phyloP scores from a whole-genome alignment of 2,797 vertebrate species.

The Ctenochaetus hawaiiensis region DNA sequence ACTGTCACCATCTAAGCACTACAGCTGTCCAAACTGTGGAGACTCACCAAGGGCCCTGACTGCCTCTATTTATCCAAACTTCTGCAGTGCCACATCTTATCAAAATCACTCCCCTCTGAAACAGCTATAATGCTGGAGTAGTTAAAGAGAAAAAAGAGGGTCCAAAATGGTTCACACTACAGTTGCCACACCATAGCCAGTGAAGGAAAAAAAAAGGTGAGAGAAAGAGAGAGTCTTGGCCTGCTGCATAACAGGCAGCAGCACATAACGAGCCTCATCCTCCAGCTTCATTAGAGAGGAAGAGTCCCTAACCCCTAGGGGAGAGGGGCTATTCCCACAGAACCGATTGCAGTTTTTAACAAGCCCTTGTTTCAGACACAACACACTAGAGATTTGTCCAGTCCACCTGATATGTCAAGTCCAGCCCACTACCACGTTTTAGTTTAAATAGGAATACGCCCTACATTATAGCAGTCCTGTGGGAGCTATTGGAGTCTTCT shows the following conservation, averaged over 20 bases:
- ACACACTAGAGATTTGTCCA: conserved; percentile 69
- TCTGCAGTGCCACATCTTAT: conserved; percentile 50
- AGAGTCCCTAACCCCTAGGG: conserved; percentile 77
- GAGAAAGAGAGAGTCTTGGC: conserved; percentile 55
- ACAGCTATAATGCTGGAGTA: conserved; percentile 45
- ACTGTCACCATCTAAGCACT: conserved; percentile 56
- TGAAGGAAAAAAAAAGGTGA: conserved; percentile 42
- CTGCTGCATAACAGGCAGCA: conserved; percentile 75
- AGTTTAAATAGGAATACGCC: conserved; percentile 76
- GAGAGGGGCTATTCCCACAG: conserved; percentile 78
- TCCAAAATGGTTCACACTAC: conserved; percentile 28
- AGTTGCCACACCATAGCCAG: conserved; percentile 27
- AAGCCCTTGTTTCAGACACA: conserved; percentile 79
- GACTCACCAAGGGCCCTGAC: conserved; percentile 53
- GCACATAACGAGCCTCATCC: conserved; percentile 83
- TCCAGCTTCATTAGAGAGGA: conserved; percentile 83
- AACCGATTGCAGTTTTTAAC: conserved; percentile 85
- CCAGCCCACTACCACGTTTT: conserved; percentile 74
- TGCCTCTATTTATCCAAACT: conserved; percentile 64
- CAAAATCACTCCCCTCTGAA: conserved; percentile 63
- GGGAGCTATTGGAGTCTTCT: conserved; percentile 60
- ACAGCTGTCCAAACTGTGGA: conserved; percentile 47
- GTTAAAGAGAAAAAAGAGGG: conserved; percentile 22
- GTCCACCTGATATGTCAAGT: conserved; percentile 80
- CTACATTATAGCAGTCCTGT: conserved; percentile 69